These are phyloP conservation scores for Zaprionus ornatus DNA, from an alignment of 1,140 invertebrate species.

Conservation along the genomic window DNA sequence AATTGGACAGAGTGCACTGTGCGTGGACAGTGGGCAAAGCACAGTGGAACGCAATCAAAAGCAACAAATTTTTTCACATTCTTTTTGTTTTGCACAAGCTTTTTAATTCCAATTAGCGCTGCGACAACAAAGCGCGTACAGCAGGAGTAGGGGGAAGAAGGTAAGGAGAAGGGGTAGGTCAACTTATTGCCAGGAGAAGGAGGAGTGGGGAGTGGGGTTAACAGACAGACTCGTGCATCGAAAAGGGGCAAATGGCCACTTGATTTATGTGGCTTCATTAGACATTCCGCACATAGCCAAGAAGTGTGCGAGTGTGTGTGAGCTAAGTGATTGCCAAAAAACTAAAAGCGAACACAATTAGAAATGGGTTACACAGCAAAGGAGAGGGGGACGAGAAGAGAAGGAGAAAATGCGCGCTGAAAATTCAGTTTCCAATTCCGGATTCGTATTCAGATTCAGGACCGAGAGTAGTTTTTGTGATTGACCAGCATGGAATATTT, in stretches of 20 bases:
- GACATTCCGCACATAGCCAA: constrained; percentile 71
- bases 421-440: constrained; percentile 20
- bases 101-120: constrained; percentile 77
- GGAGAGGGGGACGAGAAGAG: background rate
- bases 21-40: background rate
- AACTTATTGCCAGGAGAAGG: background rate
- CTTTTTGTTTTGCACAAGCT: constrained; percentile 46
- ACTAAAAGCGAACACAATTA: constrained; percentile 62
- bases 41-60: constrained; percentile 9
- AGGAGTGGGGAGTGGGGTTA: background rate
- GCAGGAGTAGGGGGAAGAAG: background rate
- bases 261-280: constrained; percentile 83
- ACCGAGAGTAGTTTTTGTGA: constrained; percentile 54
- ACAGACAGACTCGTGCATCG: background rate
- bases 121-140: constrained; percentile 33
- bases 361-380: constrained; percentile 23
- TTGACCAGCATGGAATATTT: constrained; percentile 76
- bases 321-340: constrained; percentile 69
- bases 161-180: background rate
- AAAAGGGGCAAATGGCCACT: constrained; percentile 50
- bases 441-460: constrained; percentile 6
- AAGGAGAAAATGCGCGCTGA: background rate
- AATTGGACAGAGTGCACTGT: background rate
- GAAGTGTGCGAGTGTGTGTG: constrained; percentile 7
- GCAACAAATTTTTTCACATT: background rate